A percentile compares a stretch with the other conserved stretches of the same genome.
These are phyloP conservation scores for Tyria jacobaeae DNA, from an alignment of 2,888 invertebrate genomes.

Conservation along the genomic window DNA sequence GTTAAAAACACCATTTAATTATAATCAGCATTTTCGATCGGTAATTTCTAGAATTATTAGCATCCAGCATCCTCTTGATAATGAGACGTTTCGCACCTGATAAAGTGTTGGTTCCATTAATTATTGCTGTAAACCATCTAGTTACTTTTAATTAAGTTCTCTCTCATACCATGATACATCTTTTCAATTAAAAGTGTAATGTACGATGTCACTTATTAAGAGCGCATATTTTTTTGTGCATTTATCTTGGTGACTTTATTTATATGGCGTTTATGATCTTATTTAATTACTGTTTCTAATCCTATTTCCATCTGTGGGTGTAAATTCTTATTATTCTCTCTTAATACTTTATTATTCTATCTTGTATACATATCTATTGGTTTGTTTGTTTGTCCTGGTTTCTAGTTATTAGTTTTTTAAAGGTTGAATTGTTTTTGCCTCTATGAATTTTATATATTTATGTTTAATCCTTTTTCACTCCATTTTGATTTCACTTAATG, in stretches of 20 bases:
- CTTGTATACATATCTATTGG: no score
- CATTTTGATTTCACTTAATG: no score
- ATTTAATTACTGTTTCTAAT: neutral
- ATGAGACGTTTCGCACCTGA: conserved; percentile 41
- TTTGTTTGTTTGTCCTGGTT: no score
- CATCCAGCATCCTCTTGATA: conserved; percentile 39
- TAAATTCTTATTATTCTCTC: no score
- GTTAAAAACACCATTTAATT: conserved; percentile 24
- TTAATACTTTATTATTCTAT: no score
- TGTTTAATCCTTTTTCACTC: no score
- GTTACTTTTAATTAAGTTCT: conserved; percentile 39
- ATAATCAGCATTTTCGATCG: conserved; percentile 36
- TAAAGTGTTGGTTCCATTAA: conserved; percentile 24
- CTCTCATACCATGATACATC: conserved; percentile 45
- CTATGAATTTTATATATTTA: no score
- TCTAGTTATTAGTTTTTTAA: no score
- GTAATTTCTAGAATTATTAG: conserved; percentile 37
- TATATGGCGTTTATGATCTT: conserved; percentile 3
- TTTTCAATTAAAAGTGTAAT: conserved; percentile 42
- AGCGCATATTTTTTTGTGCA: neutral
- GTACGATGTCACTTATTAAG: conserved; percentile 16
- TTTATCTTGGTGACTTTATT: conserved; percentile 3
- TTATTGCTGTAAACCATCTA: conserved; percentile 26
- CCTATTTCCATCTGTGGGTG: neutral
- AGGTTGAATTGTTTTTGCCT: no score